Evolutionary conservation across 2,888 invertebrate species (phyloP), one percentile per base, ranked within the genome.

Genomic region (Pseudococcus longispinus): DNA sequence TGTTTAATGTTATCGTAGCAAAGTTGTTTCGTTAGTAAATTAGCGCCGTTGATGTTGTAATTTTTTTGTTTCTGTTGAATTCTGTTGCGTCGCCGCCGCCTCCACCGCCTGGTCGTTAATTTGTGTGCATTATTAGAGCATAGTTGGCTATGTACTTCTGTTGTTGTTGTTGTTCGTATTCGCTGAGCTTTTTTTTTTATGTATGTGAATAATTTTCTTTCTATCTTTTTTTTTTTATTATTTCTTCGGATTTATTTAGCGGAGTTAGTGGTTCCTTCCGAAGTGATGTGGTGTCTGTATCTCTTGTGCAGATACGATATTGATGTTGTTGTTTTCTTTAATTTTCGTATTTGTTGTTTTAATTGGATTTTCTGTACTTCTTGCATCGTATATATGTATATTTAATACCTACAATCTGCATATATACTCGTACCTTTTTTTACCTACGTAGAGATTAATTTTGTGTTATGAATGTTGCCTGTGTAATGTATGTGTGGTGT

Each of bases 11-110:
- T 80, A 51, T 46, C 11, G 60, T 55, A 84, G 84, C 32, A 29
- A 42, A 26, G 23, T 74, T 85, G 29, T 83, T 60, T 83, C 55
- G 42, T 44, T 83, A 83, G 29, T 23, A 46, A 55, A 51, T 51
- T 83, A 46, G 55, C 51, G 51, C 42, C 13, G 77, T 80, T 74
- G 23, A 70, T 29, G 18, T 70, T 82, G 37, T 23, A 13, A 15
- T 51, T 44, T 8, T 83, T 9, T 83, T 83, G 5, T 83, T 15
- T 83, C 51, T 46, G 55, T 83, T 83, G 23, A 32, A 55, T 55
- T 55, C 84, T 55, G 84, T 84, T 84, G 83, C 51, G 26, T 46
- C 42, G 77, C 32, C 77, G 20, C 77, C 77, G 70, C 70, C 51
- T 46, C n/a, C 37, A 37, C 37, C n/a, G 55, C 55, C n/a, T 65